Percentiles rank a stretch among this genome's conserved stretches.
phyloP scores from a whole-genome alignment of 2,113 vertebrate species.

The Cnemophilus loriae region DNA sequence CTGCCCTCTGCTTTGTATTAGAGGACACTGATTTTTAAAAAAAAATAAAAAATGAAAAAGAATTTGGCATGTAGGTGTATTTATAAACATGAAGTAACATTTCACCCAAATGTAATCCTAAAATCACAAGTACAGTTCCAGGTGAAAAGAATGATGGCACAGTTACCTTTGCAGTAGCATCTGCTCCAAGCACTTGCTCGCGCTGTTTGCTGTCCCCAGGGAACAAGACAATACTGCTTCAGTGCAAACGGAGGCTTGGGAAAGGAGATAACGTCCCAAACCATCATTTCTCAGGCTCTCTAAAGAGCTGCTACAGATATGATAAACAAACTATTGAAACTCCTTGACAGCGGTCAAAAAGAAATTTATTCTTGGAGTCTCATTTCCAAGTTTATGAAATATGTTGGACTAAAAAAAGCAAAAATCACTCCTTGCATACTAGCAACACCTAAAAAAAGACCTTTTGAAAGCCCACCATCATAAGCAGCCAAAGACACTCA shows the following conservation, averaged over 20 bases:
- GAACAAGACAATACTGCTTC: neutral
- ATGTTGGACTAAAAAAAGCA: neutral
- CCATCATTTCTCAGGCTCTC: neutral
- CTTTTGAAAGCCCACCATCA: neutral
- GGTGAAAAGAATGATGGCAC: neutral
- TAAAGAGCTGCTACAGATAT: neutral
- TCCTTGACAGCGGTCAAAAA: neutral
- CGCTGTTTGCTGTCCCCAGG: neutral
- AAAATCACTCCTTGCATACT: neutral
- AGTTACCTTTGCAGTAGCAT: neutral
- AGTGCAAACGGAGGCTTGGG: neutral
- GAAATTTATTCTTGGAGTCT: neutral
- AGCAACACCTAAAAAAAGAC: neutral
- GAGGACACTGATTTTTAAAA: neutral
- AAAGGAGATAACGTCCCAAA: neutral
- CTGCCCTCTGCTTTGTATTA: neutral
- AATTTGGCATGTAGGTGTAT: neutral
- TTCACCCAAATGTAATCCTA: neutral
- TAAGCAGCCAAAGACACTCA: neutral
- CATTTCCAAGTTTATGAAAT: neutral
- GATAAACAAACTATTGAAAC: neutral
- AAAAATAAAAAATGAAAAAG: accelerated
- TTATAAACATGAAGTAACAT: neutral
- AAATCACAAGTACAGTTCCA: neutral
- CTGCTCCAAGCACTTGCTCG: neutral